Conservation (phyloP, 2,888 invertebrate genomes). For the Melinaea menophilus region DNA sequence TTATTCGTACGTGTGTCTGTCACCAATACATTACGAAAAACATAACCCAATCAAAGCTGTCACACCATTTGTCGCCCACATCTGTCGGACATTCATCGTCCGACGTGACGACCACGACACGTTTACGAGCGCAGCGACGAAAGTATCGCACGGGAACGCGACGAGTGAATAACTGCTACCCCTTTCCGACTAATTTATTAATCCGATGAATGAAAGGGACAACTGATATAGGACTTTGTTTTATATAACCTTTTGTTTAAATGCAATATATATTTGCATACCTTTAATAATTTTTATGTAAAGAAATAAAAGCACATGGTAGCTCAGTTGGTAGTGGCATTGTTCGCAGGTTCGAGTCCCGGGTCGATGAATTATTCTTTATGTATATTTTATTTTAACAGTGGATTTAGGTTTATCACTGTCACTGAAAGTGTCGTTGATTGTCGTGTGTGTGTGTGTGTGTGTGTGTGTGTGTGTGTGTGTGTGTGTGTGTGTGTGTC, state of each 20-base stretch:
- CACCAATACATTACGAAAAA: conserved; percentile 24
- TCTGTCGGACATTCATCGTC: conserved; percentile 38
- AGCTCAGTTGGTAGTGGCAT: no score
- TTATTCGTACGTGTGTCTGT: conserved; percentile 9
- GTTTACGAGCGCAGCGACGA: conserved; percentile 66
- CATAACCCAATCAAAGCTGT: conserved; percentile 24
- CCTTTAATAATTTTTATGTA: not conserved
- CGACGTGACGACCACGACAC: conserved; percentile 48
- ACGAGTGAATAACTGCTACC: conserved; percentile 59
- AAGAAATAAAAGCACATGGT: no score
- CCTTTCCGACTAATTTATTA: conserved; percentile 58
- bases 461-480: conserved; percentile 30
- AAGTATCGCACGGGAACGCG: conserved; percentile 60
- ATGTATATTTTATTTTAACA: no score
- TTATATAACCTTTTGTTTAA: conserved; percentile 11
- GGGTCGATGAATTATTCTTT: no score
- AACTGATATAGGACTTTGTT: conserved; percentile 29
- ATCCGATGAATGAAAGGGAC: conserved; percentile 47
- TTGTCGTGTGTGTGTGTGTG: conserved; percentile 25
- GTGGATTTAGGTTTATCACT: no score
- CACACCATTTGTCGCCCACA: conserved; percentile 33
- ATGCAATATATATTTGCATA: not conserved
- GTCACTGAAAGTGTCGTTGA: conserved; percentile 7
- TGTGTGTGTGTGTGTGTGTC: conserved; percentile 27
- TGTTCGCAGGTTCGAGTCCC: no score